Base-by-base conservation (phyloP, 1,140 invertebrate genomes). In the Pissodes strobi region DNA sequence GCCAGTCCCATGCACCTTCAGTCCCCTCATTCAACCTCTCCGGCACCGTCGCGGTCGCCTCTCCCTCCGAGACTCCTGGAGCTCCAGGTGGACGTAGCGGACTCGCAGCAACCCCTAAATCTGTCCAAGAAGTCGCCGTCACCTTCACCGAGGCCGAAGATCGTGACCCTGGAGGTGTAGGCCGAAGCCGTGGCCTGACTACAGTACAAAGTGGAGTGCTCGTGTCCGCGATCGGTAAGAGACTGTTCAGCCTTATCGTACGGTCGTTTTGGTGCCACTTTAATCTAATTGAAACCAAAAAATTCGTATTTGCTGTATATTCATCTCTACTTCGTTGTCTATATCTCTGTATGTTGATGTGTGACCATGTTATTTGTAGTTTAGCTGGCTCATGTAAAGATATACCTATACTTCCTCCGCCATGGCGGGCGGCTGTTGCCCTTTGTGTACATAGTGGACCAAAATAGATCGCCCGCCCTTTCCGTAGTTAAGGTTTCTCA, bases 121-220 rank as follows among this genome's bases (percentile, higher is more conserved):
- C 83, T 94, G 51, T 93, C 91, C 71, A 93, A 93, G 81, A 93
- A 94, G 78, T 90, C 91, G 62, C 90, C 91, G 61, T 89, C 90
- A 69, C 89, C 91, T 66, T 87, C 87, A 62, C 87, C 87, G 12
- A 79, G 83, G 67, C 85, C 85, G 25, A 85, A 84, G 68, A 81
- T 82, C 0, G 77, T 85, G 4, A 83, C 81, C 17, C 78, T 85
- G 69, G 84, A 85, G 72, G 84, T 84, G 78, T 86, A 85, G 74
- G 51, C 27, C 49, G 30, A 10, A 46, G 21, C 2, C 4, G 0
- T 3, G 48, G 30, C 56, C 45, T 39, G 64, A 70, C 41, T 58
- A 69, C 70, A 73, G 74, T 76, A 76, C 74, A 76, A 76, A 76
- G 72, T 74, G 71, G 67, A 72, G 72, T 73, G 70, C 53, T 67